Percentiles rank a stretch among this genome's conserved stretches.
phyloP scores from a whole-genome alignment of 2,113 vertebrate species.

The Physeter macrocephalus region DNA sequence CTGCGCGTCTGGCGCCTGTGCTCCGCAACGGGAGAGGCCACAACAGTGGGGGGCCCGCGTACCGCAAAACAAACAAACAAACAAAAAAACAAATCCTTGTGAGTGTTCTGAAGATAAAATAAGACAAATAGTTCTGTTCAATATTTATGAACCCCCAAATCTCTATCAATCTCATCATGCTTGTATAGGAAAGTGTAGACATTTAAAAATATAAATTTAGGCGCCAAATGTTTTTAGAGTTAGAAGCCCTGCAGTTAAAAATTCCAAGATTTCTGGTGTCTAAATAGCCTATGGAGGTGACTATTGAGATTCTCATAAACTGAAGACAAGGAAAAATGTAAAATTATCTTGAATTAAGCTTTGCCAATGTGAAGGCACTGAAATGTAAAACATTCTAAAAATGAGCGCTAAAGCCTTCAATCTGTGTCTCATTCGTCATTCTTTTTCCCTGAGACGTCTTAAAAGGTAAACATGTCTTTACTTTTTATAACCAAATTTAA shows the following conservation, averaged over 20 bases:
- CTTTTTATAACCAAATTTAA: slow-evolving; percentile 47
- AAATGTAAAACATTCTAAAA: slow-evolving; percentile 54
- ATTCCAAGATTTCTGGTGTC: not conserved
- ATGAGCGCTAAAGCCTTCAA: not conserved
- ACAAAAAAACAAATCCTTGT: rapidly evolving
- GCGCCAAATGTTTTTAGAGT: not conserved
- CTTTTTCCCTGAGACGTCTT: slow-evolving; percentile 8
- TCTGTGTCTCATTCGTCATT: slow-evolving; percentile 10
- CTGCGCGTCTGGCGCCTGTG: too few relatives aligned
- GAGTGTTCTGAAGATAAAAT: not conserved
- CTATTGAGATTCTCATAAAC: not conserved
- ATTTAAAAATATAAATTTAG: not conserved
- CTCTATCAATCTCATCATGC: not conserved
- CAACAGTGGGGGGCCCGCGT: too few relatives aligned
- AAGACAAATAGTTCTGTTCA: not conserved
- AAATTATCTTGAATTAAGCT: slow-evolving; percentile 42
- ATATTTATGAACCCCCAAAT: not conserved
- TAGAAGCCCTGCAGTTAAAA: not conserved
- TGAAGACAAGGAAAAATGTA: not conserved
- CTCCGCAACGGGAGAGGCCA: too few relatives aligned
- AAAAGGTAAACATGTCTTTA: slow-evolving; percentile 42
- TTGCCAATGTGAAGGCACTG: not conserved
- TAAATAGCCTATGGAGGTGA: not conserved
- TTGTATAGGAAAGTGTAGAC: not conserved
- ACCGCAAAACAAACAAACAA: too few relatives aligned